Percentiles rank a stretch among this genome's conserved stretches.
These are phyloP conservation scores for Cephalopholis sonnerati DNA, from an alignment of 2,113 vertebrate genomes.

Conservation along the genomic window DNA sequence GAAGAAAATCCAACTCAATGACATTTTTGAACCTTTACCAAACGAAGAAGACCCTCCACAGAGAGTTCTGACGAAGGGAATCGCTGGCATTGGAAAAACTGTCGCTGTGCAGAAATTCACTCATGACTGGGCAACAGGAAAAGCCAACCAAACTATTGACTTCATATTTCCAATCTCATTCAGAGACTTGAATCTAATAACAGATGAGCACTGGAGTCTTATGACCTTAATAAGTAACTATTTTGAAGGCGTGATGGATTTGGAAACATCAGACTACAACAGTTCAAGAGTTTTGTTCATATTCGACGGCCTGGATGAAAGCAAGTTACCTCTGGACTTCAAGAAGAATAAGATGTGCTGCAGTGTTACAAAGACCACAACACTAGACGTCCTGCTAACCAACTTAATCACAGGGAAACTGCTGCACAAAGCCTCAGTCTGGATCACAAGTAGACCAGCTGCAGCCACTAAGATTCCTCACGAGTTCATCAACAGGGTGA, in stretches of 20 bases:
- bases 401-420: slow-evolving; percentile 35
- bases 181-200: slow-evolving; percentile 40
- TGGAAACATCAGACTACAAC: too few relatives aligned
- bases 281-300: slow-evolving; percentile 1
- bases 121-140: slow-evolving; percentile 18
- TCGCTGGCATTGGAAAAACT: slow-evolving; percentile 50
- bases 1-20: slow-evolving; percentile 15
- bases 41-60: not conserved
- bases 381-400: slow-evolving; percentile 16
- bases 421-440: slow-evolving; percentile 27
- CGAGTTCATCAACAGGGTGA: slow-evolving; percentile 16
- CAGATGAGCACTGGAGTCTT: not conserved
- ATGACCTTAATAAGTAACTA: too few relatives aligned
- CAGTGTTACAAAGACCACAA: not conserved
- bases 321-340: slow-evolving; percentile 23
- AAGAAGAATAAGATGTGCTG: slow-evolving; percentile 1
- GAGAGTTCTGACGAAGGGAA: slow-evolving; percentile 42
- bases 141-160: not conserved
- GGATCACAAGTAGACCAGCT: slow-evolving; percentile 43
- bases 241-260: too few relatives aligned
- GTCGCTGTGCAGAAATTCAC: slow-evolving; percentile 46
- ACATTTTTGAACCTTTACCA: slow-evolving; percentile 21
- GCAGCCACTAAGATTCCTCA: slow-evolving; percentile 27
- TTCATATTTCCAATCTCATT: slow-evolving; percentile 42
- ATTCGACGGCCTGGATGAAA: slow-evolving; percentile 10